These are phyloP conservation scores for Hyperopisus bebe DNA, from an alignment of 2,113 vertebrate genomes.

Conservation along the genomic window DNA sequence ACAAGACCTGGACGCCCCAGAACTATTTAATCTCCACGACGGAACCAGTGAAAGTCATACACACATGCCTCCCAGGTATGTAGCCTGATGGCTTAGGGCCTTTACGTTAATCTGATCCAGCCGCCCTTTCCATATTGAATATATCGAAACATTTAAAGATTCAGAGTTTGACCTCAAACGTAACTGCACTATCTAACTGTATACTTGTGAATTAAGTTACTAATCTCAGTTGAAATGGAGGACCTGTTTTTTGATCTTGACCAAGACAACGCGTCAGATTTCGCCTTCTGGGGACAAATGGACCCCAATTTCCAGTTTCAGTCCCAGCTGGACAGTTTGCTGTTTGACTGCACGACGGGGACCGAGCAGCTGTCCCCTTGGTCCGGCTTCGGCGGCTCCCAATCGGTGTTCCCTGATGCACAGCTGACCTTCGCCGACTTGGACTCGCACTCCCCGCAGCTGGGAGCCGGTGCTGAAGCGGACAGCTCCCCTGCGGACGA, in stretches of 20 bases:
- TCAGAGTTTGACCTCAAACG: not conserved
- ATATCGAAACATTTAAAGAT: not conserved
- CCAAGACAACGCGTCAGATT: slow-evolving; percentile 48
- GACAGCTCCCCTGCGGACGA: slow-evolving; percentile 54
- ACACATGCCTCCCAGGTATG: slow-evolving; percentile 14
- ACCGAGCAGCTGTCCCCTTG: slow-evolving; percentile 42
- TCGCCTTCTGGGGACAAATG: slow-evolving; percentile 56
- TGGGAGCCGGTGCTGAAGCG: slow-evolving; percentile 47
- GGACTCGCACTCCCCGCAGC: slow-evolving; percentile 40
- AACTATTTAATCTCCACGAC: slow-evolving; percentile 59
- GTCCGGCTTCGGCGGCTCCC: slow-evolving; percentile 41
- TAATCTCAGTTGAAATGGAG: slow-evolving; percentile 50
- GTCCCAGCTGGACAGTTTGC: slow-evolving; percentile 50
- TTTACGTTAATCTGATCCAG: not conserved
- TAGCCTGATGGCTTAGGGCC: not conserved
- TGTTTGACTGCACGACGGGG: slow-evolving; percentile 47
- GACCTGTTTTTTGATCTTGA: slow-evolving; percentile 56
- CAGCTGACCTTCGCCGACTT: slow-evolving; percentile 46
- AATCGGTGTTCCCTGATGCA: slow-evolving; percentile 47
- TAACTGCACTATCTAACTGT: not conserved
- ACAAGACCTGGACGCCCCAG: slow-evolving; percentile 35
- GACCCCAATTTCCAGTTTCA: slow-evolving; percentile 46
- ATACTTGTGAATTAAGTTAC: slow-evolving; percentile 36
- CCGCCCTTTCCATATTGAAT: not conserved
- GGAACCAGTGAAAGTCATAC: slow-evolving; percentile 30